A percentile compares a stretch with the other conserved stretches of the same genome.
Conservation (phyloP, 2,888 invertebrate species). For the Coleophora deauratella region DNA sequence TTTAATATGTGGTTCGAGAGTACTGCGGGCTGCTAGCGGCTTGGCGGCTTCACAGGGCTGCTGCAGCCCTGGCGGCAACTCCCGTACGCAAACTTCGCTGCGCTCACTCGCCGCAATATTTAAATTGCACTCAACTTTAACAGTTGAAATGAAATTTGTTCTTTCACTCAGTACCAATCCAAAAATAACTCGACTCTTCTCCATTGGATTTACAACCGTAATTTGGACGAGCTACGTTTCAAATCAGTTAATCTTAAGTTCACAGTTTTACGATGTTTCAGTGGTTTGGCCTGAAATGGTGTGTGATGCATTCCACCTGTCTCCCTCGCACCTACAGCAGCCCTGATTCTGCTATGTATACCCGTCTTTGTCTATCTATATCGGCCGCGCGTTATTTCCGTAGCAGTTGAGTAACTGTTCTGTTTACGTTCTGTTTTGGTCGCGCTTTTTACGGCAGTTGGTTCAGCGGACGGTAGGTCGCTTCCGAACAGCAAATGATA, state of each 20-base stretch:
- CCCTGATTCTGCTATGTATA: neutral
- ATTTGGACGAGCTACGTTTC: too few relatives aligned
- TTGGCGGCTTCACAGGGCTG: too few relatives aligned
- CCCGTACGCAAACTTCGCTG: slow-evolving; percentile 19
- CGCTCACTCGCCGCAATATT: slow-evolving; percentile 35
- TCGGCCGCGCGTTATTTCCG: neutral
- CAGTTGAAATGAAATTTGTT: slow-evolving; percentile 64
- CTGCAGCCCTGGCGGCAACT: too few relatives aligned
- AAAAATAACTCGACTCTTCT: slow-evolving; percentile 15
- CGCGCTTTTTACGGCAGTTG: neutral
- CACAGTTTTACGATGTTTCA: slow-evolving; percentile 22
- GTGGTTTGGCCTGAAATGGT: slow-evolving; percentile 57
- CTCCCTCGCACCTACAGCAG: slow-evolving; percentile 33
- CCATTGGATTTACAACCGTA: too few relatives aligned
- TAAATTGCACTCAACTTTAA: slow-evolving; percentile 59
- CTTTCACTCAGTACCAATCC: slow-evolving; percentile 27
- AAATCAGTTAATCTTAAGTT: too few relatives aligned
- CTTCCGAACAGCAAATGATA: too few relatives aligned
- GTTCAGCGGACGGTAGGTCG: too few relatives aligned
- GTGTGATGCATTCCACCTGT: slow-evolving; percentile 42
- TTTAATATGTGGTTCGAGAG: too few relatives aligned
- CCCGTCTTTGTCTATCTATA: neutral
- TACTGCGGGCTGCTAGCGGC: too few relatives aligned
- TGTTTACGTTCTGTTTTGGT: neutral
- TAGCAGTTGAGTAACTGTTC: too few relatives aligned